A percentile compares a stretch with the other conserved stretches of the same genome.
Evolutionary conservation across 1,140 invertebrate genomes (phyloP).

Genomic region (Oryctes rhinoceros): DNA sequence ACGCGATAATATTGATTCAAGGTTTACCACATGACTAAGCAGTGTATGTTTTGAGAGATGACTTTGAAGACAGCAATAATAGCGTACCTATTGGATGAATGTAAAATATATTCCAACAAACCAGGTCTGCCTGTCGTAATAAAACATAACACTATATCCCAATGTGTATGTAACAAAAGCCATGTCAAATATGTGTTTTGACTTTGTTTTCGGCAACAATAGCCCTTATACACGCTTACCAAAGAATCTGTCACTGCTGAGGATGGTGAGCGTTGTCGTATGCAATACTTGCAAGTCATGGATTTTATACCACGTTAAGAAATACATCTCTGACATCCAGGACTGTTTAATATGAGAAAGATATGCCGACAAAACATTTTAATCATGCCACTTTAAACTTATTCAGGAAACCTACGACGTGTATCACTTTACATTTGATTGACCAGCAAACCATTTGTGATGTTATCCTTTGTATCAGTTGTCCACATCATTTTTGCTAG

Average conservation of each 20-base stretch:
- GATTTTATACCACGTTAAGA: background rate
- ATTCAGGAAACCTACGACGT: background rate
- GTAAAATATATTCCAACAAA: constrained; percentile 31
- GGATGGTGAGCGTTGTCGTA: background rate
- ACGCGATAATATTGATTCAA: constrained; percentile 15
- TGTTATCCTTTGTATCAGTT: too few species aligned
- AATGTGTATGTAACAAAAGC: background rate
- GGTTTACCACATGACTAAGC: constrained; percentile 15
- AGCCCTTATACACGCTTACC: constrained; percentile 7
- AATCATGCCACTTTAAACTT: constrained; percentile 2
- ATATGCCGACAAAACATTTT: constrained; percentile 11
- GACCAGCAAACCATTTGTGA: background rate
- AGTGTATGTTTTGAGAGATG: constrained; percentile 32
- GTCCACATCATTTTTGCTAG: too few species aligned
- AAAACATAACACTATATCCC: constrained; percentile 1
- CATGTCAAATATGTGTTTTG: constrained; percentile 33
- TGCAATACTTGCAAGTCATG: constrained; percentile 4
- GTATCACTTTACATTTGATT: constrained; percentile 1
- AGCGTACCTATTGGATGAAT: background rate
- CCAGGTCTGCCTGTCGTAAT: constrained; percentile 17
- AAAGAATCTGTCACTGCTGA: constrained; percentile 29
- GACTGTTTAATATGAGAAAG: constrained; percentile 15
- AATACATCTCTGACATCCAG: background rate
- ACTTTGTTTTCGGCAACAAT: constrained; percentile 38
- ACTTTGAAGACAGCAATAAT: constrained; percentile 23